phyloP scores from a whole-genome alignment of 2,888 invertebrate genomes.

The Limnephilus auricula region DNA sequence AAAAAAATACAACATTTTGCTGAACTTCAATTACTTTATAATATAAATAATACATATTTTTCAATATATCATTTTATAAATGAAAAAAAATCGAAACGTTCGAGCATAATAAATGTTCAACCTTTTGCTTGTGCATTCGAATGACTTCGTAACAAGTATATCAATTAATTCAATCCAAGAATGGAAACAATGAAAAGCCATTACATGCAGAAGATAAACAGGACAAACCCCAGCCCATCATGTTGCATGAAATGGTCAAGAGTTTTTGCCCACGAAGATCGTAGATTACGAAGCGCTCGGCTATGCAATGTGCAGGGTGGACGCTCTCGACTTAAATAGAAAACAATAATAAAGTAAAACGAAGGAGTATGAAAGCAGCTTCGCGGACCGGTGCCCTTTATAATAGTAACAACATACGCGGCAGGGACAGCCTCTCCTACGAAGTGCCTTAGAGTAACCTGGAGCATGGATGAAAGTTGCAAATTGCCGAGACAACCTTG shows the following conservation, averaged over 20 bases:
- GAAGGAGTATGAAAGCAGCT: not conserved
- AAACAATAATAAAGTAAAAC: not conserved
- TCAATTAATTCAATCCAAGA: not conserved
- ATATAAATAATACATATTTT: not conserved
- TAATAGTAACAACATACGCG: not conserved
- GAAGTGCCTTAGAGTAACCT: not conserved
- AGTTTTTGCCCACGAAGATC: not conserved
- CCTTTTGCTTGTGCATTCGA: not conserved
- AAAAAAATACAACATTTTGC: not conserved
- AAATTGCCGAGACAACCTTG: conserved; percentile 50
- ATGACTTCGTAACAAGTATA: not conserved
- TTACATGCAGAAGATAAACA: not conserved
- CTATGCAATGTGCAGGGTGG: not conserved
- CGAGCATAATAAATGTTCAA: not conserved
- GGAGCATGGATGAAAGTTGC: conserved; percentile 12
- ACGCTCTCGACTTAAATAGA: not conserved
- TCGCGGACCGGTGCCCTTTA: not conserved
- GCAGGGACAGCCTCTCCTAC: not conserved
- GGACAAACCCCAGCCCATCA: not conserved
- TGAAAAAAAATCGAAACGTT: not conserved
- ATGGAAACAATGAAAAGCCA: not conserved
- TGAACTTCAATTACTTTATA: too few species aligned
- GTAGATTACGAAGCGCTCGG: not conserved
- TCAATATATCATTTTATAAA: not conserved
- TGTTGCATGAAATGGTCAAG: not conserved